phyloP scores from a whole-genome alignment of 2,797 vertebrate genomes.

The Sciaenops ocellatus region DNA sequence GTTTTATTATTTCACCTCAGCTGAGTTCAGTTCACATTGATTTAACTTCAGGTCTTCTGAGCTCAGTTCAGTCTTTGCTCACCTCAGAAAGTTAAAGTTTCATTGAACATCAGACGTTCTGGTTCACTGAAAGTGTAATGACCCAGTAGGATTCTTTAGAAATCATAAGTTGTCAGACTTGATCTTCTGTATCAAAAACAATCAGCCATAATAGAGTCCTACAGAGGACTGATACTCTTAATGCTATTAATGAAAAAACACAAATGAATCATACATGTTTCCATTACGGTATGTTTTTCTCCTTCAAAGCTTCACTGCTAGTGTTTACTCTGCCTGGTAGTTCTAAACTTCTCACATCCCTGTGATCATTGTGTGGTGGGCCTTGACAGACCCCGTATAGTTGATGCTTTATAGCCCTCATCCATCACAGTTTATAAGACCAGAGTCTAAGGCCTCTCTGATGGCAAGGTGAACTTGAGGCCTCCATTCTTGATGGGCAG shows the following conservation, averaged over 20 bases:
- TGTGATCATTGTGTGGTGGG: constrained; percentile 65
- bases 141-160: constrained; percentile 41
- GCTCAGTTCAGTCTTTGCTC: constrained; percentile 39
- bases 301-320: constrained; percentile 30
- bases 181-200: constrained; percentile 40
- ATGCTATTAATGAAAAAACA: constrained; percentile 37
- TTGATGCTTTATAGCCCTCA: constrained; percentile 71
- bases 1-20: constrained; percentile 1
- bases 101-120: constrained; percentile 41
- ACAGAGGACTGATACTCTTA: constrained; percentile 15
- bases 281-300: constrained; percentile 5
- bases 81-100: constrained; percentile 46
- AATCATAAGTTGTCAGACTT: constrained; percentile 50
- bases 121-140: constrained; percentile 53
- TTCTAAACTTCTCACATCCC: constrained; percentile 43
- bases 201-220: constrained; percentile 5
- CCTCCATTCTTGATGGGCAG: constrained; percentile 76
- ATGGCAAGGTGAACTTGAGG: constrained; percentile 82
- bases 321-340: constrained; percentile 41
- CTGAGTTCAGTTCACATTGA: constrained; percentile 13
- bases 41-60: constrained; percentile 31
- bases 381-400: constrained; percentile 68
- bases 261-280: constrained; percentile 30
- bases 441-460: constrained; percentile 70
- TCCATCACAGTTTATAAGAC: constrained; percentile 80